These are phyloP conservation scores for Hofmannophila pseudospretella DNA, from an alignment of 2,888 invertebrate genomes.

Conservation along the genomic window DNA sequence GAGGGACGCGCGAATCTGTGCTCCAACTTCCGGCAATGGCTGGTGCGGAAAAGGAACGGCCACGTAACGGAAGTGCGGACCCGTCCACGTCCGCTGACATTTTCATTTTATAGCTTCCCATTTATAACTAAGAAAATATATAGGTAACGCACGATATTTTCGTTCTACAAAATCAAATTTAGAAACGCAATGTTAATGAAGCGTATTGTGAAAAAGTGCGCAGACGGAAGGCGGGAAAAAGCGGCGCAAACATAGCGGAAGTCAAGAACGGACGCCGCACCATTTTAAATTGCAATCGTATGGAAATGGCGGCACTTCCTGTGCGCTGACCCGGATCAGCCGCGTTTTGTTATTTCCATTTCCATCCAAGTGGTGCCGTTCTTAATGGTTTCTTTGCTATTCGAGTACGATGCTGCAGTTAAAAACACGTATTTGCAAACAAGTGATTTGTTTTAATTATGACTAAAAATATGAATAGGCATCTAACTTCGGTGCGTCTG, in stretches of 20 bases:
- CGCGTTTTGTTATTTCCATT: constrained; percentile 6
- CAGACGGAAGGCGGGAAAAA: constrained; percentile 27
- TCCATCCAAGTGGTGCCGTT: background rate
- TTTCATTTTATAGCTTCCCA: background rate
- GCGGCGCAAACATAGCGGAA: constrained; percentile 42
- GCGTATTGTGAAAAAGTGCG: constrained; percentile 2
- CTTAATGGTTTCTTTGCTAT: background rate
- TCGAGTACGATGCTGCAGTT: no score
- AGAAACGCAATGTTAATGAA: background rate
- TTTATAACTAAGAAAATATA: background rate
- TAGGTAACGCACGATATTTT: background rate
- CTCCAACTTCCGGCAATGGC: constrained; percentile 55
- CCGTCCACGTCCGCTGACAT: constrained; percentile 5
- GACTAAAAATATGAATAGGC: no score
- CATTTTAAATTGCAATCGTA: constrained; percentile 57
- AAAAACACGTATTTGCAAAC: background rate
- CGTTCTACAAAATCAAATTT: background rate
- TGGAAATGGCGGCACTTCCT: constrained; percentile 57
- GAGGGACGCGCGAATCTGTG: constrained; percentile 48
- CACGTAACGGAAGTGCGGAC: constrained; percentile 22
- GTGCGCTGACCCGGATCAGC: constrained; percentile 31
- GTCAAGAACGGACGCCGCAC: constrained; percentile 45
- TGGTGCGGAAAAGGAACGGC: constrained; percentile 47
- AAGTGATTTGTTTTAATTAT: no score
- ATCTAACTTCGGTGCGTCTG: no score